These are phyloP conservation scores for Cephus pygmeus DNA, from an alignment of 2,888 invertebrate species.

Conservation along the genomic window DNA sequence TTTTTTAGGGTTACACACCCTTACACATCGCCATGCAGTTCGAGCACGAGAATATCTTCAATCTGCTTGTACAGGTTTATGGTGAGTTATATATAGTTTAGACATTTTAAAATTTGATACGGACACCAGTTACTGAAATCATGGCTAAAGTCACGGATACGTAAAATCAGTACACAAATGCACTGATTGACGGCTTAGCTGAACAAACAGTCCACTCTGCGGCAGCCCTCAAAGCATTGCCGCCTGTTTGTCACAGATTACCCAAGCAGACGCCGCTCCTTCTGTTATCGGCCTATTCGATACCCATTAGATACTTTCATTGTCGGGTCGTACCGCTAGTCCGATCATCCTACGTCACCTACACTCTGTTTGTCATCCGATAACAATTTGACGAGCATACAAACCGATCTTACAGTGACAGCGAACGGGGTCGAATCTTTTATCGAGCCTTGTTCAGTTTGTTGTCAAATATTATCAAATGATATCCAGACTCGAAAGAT, in stretches of 20 bases:
- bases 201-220: slow-evolving; percentile 34
- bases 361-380: slow-evolving; percentile 8
- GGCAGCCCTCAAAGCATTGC: slow-evolving; percentile 35
- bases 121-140: neutral
- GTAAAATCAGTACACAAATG: slow-evolving; percentile 28
- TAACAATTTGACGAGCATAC: slow-evolving; percentile 7
- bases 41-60: slow-evolving; percentile 87
- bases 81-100: slow-evolving; percentile 72
- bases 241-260: slow-evolving; percentile 46
- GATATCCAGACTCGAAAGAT: neutral
- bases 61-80: slow-evolving; percentile 89
- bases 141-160: neutral
- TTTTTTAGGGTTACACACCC: slow-evolving; percentile 90
- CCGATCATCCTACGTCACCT: neutral
- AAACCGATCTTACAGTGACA: neutral
- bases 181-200: slow-evolving; percentile 30
- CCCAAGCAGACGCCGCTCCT: slow-evolving; percentile 33
- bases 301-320: slow-evolving; percentile 24
- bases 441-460: neutral
- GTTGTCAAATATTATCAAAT: neutral
- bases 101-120: neutral
- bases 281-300: slow-evolving; percentile 39
- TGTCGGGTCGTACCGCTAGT: slow-evolving; percentile 13
- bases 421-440: neutral
- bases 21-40: slow-evolving; percentile 93